These are phyloP conservation scores for Labia minor DNA, from an alignment of 2,888 invertebrate genomes.

Conservation along the genomic window DNA sequence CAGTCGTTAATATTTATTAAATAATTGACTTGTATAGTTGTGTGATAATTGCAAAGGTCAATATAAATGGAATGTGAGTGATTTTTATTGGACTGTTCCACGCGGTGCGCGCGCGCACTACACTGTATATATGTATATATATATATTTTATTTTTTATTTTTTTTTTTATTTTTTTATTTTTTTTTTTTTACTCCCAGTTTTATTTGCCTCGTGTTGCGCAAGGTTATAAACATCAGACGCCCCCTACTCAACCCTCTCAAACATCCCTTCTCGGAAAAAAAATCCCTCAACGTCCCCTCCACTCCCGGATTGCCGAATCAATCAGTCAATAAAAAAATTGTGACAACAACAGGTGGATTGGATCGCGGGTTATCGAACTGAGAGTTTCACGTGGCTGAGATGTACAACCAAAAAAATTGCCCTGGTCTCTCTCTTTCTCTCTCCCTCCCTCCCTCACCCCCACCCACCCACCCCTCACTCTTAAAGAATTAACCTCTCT, in stretches of 20 bases:
- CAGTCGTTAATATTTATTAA: constrained; percentile 13
- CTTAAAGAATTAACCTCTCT: not conserved
- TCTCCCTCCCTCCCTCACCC: too few relatives aligned
- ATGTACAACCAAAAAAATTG: not conserved
- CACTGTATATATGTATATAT: too few relatives aligned
- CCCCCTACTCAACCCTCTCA: constrained; percentile 14
- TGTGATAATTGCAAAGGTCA: constrained; percentile 13
- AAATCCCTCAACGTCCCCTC: constrained; percentile 1
- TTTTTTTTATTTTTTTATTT: too few relatives aligned
- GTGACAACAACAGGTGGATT: constrained; percentile 13
- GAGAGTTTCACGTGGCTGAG: not conserved
- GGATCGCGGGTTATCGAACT: constrained; percentile 9
- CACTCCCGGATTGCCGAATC: constrained; percentile 13
- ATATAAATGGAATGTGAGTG: constrained; percentile 1
- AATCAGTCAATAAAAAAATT: constrained; percentile 13
- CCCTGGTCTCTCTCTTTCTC: too few relatives aligned
- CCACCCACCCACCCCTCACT: too few relatives aligned
- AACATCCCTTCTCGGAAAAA: not conserved
- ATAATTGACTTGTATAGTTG: constrained; percentile 13
- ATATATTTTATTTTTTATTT: too few relatives aligned
- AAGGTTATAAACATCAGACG: constrained; percentile 14
- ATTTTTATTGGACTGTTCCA: not conserved
- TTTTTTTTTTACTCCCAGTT: not conserved
- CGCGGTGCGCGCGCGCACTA: not conserved
- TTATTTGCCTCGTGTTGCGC: constrained; percentile 8